Evolutionary conservation across 2,888 invertebrate genomes (phyloP).

Genomic region (Papilio elwesi): DNA sequence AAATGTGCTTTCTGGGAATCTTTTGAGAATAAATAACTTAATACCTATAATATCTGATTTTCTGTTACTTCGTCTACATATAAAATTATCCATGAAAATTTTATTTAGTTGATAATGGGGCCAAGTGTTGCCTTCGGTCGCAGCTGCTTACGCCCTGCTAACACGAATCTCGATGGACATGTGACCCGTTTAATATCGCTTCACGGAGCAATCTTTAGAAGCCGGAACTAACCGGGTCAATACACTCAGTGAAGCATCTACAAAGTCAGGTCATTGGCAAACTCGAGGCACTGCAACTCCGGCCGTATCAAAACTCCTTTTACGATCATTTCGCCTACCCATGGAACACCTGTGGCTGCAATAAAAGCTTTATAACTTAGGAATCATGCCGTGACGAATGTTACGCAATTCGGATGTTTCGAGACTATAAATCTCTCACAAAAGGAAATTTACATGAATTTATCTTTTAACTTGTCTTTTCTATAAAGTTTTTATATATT

Average conservation of each 20-base stretch:
- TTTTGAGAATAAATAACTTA: too few species aligned
- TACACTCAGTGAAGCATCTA: conserved; percentile 11
- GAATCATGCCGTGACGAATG: conserved; percentile 64
- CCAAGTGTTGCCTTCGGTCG: conserved; percentile 52
- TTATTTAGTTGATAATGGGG: conserved; percentile 49
- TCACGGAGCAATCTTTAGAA: conserved; percentile 56
- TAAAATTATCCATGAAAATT: conserved; percentile 2
- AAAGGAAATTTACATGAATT: conserved; percentile 39
- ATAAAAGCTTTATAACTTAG: conserved; percentile 72
- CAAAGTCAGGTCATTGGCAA: conserved; percentile 30
- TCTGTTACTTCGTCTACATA: neutral
- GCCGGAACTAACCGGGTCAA: conserved; percentile 40
- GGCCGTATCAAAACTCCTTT: conserved; percentile 58
- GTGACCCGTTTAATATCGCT: conserved; percentile 65
- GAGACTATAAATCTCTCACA: conserved; percentile 52
- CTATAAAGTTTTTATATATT: conserved; percentile 1
- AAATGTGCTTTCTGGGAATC: too few species aligned
- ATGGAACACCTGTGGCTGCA: conserved; percentile 72
- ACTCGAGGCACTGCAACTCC: conserved; percentile 17
- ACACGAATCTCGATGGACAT: conserved; percentile 67
- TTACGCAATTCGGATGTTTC: conserved; percentile 54
- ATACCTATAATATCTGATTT: too few species aligned
- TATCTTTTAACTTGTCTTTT: conserved; percentile 22
- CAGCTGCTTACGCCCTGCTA: conserved; percentile 57
- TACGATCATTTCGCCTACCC: conserved; percentile 66